Percentiles rank a stretch among this genome's conserved stretches.
Evolutionary conservation across 1,140 invertebrate species (phyloP).

Genomic region (Lasioglossum albipes): DNA sequence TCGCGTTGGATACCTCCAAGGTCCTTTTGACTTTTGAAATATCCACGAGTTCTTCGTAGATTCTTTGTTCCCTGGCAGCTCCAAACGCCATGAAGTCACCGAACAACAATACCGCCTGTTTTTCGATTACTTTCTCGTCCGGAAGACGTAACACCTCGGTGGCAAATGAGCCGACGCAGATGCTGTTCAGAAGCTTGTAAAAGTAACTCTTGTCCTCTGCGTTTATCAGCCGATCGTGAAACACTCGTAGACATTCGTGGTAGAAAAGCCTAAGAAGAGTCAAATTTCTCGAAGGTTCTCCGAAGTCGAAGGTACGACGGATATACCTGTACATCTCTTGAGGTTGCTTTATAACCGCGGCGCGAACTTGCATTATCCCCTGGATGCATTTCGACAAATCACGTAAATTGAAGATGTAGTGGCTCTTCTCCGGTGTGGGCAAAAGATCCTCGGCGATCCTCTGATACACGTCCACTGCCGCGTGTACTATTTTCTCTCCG

Average conservation of each 20-base stretch:
- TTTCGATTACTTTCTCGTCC: slow-evolving; percentile 83
- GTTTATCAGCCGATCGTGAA: slow-evolving; percentile 94
- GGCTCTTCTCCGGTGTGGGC: slow-evolving; percentile 93
- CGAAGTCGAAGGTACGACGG: no score
- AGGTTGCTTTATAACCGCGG: slow-evolving; percentile 83
- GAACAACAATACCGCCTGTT: slow-evolving; percentile 87
- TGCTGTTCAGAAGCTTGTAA: slow-evolving; percentile 84
- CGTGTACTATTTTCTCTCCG: slow-evolving; percentile 87
- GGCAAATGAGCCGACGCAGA: slow-evolving; percentile 83
- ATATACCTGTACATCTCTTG: slow-evolving; percentile 83
- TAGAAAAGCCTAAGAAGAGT: slow-evolving; percentile 85
- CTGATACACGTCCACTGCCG: slow-evolving; percentile 90
- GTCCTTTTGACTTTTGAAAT: slow-evolving; percentile 87
- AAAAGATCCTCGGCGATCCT: slow-evolving; percentile 88
- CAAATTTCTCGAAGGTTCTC: no score
- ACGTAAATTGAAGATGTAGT: slow-evolving; percentile 95
- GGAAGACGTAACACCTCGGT: slow-evolving; percentile 84
- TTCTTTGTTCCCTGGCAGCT: slow-evolving; percentile 85
- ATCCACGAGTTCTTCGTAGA: slow-evolving; percentile 92
- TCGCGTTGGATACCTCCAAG: slow-evolving; percentile 80
- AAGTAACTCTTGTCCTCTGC: slow-evolving; percentile 90
- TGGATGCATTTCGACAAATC: slow-evolving; percentile 95
- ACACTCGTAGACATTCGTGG: slow-evolving; percentile 93
- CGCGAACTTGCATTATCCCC: slow-evolving; percentile 88
- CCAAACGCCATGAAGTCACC: slow-evolving; percentile 93